These are phyloP conservation scores for Ennomos fuscantarius DNA, from an alignment of 2,888 invertebrate genomes.

Conservation along the genomic window DNA sequence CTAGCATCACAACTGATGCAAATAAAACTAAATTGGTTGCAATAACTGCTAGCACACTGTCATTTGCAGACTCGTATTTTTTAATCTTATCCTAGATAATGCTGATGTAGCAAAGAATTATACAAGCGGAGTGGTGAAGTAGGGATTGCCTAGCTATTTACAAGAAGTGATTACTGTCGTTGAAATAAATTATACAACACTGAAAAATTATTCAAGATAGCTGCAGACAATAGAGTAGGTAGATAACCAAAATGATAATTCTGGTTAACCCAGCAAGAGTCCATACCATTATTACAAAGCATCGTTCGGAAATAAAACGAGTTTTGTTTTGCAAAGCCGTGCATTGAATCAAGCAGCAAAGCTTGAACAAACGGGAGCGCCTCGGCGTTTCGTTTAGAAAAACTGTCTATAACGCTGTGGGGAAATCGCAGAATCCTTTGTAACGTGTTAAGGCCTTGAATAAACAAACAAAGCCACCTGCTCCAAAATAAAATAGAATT, in stretches of 20 bases:
- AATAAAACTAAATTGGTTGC: slow-evolving; percentile 38
- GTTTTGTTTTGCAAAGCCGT: slow-evolving; percentile 6
- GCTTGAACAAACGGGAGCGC: slow-evolving; percentile 27
- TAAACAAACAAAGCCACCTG: slow-evolving; percentile 67
- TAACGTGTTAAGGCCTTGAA: slow-evolving; percentile 54
- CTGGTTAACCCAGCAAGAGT: background rate
- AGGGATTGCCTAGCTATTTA: slow-evolving; percentile 12
- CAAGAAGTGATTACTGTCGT: background rate
- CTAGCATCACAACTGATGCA: slow-evolving; percentile 37
- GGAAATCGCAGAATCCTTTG: slow-evolving; percentile 51
- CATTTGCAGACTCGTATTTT: slow-evolving; percentile 15
- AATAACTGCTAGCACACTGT: slow-evolving; percentile 29
- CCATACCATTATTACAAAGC: slow-evolving; percentile 9
- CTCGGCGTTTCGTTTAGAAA: slow-evolving; percentile 31
- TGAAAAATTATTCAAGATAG: too few relatives aligned
- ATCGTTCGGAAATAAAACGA: slow-evolving; percentile 16
- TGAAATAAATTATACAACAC: too few relatives aligned
- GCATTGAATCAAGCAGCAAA: slow-evolving; percentile 17
- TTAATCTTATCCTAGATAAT: slow-evolving; percentile 12
- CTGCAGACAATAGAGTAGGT: too few relatives aligned
- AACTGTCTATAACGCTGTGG: slow-evolving; percentile 42
- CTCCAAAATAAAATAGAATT: slow-evolving; percentile 48
- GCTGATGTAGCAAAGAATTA: slow-evolving; percentile 20
- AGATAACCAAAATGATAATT: background rate
- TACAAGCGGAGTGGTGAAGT: slow-evolving; percentile 7